Base-by-base conservation (phyloP, 2,888 invertebrate genomes). In the Kryphioiulus occultus region DNA sequence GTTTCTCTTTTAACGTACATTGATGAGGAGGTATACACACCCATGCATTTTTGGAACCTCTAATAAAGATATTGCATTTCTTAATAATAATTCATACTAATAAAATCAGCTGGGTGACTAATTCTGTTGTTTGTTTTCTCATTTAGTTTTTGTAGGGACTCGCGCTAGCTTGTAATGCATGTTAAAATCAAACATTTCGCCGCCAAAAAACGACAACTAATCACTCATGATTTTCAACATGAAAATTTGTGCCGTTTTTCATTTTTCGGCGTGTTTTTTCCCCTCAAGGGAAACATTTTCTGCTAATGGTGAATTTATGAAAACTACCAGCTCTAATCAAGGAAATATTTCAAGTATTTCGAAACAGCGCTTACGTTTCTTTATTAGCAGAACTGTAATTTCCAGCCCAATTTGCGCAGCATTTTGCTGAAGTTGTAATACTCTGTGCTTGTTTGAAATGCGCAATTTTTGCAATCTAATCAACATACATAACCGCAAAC, bases 131-230 rank as follows among this genome's bases (percentile, higher is more conserved):
- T 53, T n/a, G 53, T n/a, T 4, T n/a, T 4, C n/a, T 4, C 53
- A 7, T 53, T 53, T 53, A 26, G 17, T 78, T 26, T 78, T 5
- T 78, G 78, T 78, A 30, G 2, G 30, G 22, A 68, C 22, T 10
- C 68, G 22, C 68, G 12, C 68, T 68, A 26, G 78, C 78, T 78
- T 78, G 78, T 78, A 78, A 78, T 17, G 30, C 30, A 12, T 17
- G 30, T 30, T 78, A 17, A 26, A 68, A 68, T 68, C 68, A 78
- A 30, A 78, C 30, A 78, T 17, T 78, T 78, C 30, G 78, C 78
- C 78, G 78, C 78, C 17, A 32, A 78, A 68, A 30, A 78, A 30
- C 30, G 78, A 78, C 78, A 32, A 30, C 78, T 78, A 78, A 78
- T 78, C 78, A 78, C 78, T 78, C 78, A 78, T 32, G 30, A 78